Evolutionary conservation across 2,113 vertebrate species (phyloP), one percentile per base, ranked within the genome.

Genomic region (Leptosomus discolor): DNA sequence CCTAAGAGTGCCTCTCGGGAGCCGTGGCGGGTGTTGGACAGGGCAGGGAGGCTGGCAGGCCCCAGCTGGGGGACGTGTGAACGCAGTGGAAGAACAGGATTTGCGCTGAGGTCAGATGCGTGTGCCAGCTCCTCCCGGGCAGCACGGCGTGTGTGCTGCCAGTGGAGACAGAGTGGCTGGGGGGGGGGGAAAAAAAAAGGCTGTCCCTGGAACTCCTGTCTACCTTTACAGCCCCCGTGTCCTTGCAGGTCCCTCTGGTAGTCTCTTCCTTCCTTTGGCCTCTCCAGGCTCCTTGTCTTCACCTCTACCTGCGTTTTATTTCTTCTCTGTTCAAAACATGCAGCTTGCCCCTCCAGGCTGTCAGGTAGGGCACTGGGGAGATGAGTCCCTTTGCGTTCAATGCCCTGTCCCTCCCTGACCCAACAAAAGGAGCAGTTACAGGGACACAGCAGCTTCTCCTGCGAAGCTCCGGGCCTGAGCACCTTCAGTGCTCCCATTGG

Each of bases 261-360:
- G 29, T 26, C 48, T 15, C 22, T 56, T 21, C 15, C 12, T 41
- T 51, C 12, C 23, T 56, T 14, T 5, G 48, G 32, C 45, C 14
- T 36, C 29, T 17, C 23, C 60, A 4, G n/a, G 27, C 20, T 24
- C 18, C 48, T 69, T 4, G 3, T 15, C 30, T 51, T 74, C 54
- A 3, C 14, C 7, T 37, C 12, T 57, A 34, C 74, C 22, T 27
- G 0, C 23, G 0, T 15, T 50, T 14, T 43, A 8, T 27, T n/a
- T 58, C 5, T 4, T 27, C 4, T 29, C 5, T 14, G 0, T 18
- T 36, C 6, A 5, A 9, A 54, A 30, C 11, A 0, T 0, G 22
- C 53, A 17, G 70, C 11, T 41, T 11, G 15, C 15, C 9, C 0
- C 20, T 11, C 2, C 0, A 3, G 53, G 34, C 64, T 29, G n/a